Conservation (phyloP, 2,888 invertebrate genomes). For the Argyresthia albistria region DNA sequence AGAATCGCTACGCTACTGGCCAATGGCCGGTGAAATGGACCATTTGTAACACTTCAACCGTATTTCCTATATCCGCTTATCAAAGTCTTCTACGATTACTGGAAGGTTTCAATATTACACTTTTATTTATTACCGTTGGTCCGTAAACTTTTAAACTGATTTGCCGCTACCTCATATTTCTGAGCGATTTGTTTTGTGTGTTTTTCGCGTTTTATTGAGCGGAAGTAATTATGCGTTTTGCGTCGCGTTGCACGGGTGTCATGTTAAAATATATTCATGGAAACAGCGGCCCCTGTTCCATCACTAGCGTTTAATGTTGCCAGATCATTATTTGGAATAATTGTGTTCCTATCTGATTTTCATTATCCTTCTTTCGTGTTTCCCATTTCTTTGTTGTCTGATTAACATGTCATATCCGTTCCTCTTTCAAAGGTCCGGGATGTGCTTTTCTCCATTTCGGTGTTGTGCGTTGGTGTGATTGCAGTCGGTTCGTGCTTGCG, state of each 20-base stretch:
- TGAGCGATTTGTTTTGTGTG: conserved; percentile 46
- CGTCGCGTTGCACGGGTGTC: conserved; percentile 48
- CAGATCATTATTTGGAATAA: conserved; percentile 18
- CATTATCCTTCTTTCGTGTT: neutral
- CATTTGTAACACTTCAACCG: conserved; percentile 37
- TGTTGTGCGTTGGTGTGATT: neutral
- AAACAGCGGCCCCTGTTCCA: conserved; percentile 46
- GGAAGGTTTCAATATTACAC: neutral
- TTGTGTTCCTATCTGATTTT: neutral
- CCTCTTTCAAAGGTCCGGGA: neutral
- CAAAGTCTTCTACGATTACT: neutral
- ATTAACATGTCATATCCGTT: neutral
- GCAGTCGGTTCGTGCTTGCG: too few species aligned
- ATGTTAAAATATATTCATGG: conserved; percentile 64
- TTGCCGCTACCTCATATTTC: neutral
- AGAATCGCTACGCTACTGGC: conserved; percentile 38
- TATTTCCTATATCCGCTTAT: conserved; percentile 43
- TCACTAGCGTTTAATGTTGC: conserved; percentile 26
- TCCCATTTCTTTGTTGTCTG: neutral
- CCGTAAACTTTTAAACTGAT: neutral
- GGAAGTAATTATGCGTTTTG: conserved; percentile 70
- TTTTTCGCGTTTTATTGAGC: conserved; percentile 48
- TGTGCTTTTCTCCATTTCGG: neutral
- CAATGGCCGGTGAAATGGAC: conserved; percentile 29
- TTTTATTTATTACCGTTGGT: neutral